Base-by-base conservation (phyloP, 1,140 invertebrate species). In the Drosophila pseudoananassae region DNA sequence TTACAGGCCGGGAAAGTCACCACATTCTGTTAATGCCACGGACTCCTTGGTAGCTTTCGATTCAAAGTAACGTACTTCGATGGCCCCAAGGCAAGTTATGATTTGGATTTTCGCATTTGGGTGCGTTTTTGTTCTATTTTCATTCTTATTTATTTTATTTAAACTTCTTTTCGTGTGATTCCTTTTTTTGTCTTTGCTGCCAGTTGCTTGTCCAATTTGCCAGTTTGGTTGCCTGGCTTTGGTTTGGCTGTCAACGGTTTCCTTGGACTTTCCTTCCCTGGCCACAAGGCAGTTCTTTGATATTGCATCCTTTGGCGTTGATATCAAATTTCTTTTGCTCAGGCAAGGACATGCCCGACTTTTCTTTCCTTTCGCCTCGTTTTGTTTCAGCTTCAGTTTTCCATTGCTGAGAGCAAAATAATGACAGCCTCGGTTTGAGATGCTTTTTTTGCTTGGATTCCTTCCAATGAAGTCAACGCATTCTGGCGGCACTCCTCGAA, bases 261-360 rank as follows among this genome's bases (percentile, higher is more conserved):
- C 55, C 63, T 76, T 64, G 29, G 53, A 47, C 57, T 74, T 71
- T 72, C 59, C 43, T 56, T 17, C 14, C 52, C 47, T 55, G 51
- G 76, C 76, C 85, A 90, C 85, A 84, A 89, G 79, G 76, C 77
- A 70, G 15, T 64, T 65, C 85, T 89, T 89, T 89, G 80, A 85
- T 78, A 90, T 84, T 79, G 76, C 76, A 90, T 90, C 85, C 85
- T 84, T 80, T 90, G 75, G 73, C 80, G 68, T 49, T 81, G 79
- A 73, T 89, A 89, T 89, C 85, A 77, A 66, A 81, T 89, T 78
- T 90, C 71, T 65, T 74, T 15, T 14, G 40, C 49, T 65, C 45
- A 53, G 46, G 38, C 27, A 65, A 89, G 72, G 54, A 73, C 76
- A 81, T 69, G 56, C 71, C 71, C 73, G 76, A 40, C 46, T 47